Percentiles rank a stretch among this genome's conserved stretches.
phyloP scores from a whole-genome alignment of 2,888 invertebrate species.

The Bombyx huttoni region DNA sequence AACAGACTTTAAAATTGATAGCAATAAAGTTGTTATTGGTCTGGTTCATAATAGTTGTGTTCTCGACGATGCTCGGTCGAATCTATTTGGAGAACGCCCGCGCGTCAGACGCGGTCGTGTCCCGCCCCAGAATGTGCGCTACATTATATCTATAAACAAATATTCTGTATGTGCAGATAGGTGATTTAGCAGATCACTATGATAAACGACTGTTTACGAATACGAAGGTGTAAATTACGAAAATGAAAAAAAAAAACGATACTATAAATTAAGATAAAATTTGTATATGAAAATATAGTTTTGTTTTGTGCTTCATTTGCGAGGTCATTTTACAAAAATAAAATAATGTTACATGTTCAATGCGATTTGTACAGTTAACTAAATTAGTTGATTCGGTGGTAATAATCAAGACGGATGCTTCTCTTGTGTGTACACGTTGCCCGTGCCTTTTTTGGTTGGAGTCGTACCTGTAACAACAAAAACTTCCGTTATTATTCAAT shows the following conservation, averaged over 20 bases:
- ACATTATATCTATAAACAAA: constrained; percentile 7
- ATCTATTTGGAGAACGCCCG: constrained; percentile 49
- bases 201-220: background rate
- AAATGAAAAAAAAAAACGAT: background rate
- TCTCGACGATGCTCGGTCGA: constrained; percentile 35
- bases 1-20: constrained; percentile 16
- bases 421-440: constrained; percentile 65
- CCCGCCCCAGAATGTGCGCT: constrained; percentile 22
- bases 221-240: constrained; percentile 2
- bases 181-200: background rate
- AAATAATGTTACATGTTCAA: constrained; percentile 1
- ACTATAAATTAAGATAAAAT: constrained; percentile 1
- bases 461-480: constrained; percentile 48
- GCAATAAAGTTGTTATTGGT: constrained; percentile 20
- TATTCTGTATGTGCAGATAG: constrained; percentile 5
- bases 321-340: constrained; percentile 30
- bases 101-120: constrained; percentile 23
- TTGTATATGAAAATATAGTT: constrained; percentile 14
- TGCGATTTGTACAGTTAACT: background rate
- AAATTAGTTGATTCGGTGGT: background rate
- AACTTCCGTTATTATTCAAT: constrained; percentile 9
- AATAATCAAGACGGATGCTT: constrained; percentile 37
- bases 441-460: constrained; percentile 43
- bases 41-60: constrained; percentile 14
- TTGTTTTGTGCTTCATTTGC: constrained; percentile 25